Conservation (phyloP, 2,797 vertebrate genomes). For the Streptopelia turtur region DNA sequence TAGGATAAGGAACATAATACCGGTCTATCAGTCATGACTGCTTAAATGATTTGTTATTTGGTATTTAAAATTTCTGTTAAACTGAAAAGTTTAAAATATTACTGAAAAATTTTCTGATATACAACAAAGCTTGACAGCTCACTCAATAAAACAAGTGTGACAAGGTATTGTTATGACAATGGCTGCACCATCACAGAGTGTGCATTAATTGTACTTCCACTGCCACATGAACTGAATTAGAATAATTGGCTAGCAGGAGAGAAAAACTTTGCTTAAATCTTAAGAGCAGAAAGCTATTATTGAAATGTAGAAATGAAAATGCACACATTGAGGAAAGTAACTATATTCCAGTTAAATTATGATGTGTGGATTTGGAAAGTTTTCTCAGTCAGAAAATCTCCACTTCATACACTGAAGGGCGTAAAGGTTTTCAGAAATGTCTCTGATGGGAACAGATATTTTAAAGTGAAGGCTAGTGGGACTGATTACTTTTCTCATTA, state of each 20-base stretch:
- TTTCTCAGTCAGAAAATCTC: constrained; percentile 31
- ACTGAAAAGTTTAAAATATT: neutral
- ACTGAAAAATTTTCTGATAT: neutral
- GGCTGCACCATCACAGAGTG: neutral
- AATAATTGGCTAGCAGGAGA: neutral
- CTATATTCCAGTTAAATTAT: constrained; percentile 3
- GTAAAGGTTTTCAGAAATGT: constrained; percentile 14
- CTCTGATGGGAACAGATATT: constrained; percentile 38
- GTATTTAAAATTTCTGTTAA: neutral
- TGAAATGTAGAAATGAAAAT: neutral
- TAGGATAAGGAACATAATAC: neutral
- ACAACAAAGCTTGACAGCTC: neutral
- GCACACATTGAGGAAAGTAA: neutral
- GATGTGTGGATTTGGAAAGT: neutral
- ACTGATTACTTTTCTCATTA: constrained; percentile 59
- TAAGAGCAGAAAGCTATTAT: neutral
- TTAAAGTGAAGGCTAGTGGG: constrained; percentile 46
- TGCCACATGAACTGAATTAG: neutral
- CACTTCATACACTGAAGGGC: constrained; percentile 26
- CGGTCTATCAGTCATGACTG: neutral
- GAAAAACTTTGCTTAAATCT: neutral
- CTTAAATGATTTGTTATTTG: neutral
- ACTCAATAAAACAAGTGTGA: neutral
- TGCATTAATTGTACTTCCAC: neutral
- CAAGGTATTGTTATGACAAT: neutral